Evolutionary conservation across 2,888 invertebrate species (phyloP).

Genomic region (Tenthredo amoena): DNA sequence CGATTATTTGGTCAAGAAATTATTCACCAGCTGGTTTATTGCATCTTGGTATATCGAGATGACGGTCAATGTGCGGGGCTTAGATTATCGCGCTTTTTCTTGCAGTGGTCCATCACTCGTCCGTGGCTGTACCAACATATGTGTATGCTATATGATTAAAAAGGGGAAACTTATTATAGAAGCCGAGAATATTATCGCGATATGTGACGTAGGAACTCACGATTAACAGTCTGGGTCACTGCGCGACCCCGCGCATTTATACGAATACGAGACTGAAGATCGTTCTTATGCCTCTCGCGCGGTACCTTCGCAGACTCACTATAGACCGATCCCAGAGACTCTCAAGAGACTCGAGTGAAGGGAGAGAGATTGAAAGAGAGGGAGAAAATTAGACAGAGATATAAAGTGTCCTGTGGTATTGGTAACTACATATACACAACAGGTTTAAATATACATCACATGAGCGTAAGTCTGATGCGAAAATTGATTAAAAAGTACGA

Average conservation of each 20-base stretch:
- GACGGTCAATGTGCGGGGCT: background rate
- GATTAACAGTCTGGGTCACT: constrained; percentile 31
- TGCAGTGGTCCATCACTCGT: background rate
- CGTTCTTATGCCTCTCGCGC: constrained; percentile 59
- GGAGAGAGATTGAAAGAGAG: constrained; percentile 46
- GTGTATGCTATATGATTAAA: background rate
- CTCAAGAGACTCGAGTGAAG: constrained; percentile 56
- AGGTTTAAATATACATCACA: background rate
- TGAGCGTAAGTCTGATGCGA: background rate
- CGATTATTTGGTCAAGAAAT: background rate
- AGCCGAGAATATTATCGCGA: constrained; percentile 4
- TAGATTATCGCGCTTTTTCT: background rate
- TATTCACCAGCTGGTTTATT: constrained; percentile 2
- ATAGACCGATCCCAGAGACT: constrained; percentile 52
- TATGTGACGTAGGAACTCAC: constrained; percentile 4
- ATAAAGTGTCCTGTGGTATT: background rate
- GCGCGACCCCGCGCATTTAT: constrained; percentile 12
- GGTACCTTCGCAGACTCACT: constrained; percentile 44
- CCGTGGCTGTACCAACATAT: background rate
- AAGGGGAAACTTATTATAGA: background rate
- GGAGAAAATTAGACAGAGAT: constrained; percentile 39
- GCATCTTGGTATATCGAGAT: background rate
- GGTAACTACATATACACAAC: background rate
- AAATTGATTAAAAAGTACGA: background rate
- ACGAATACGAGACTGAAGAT: constrained; percentile 10